Evolutionary conservation across 2,797 vertebrate genomes (phyloP), one percentile per base, ranked within the genome.

Genomic region (Pantherophis vulpinus): DNA sequence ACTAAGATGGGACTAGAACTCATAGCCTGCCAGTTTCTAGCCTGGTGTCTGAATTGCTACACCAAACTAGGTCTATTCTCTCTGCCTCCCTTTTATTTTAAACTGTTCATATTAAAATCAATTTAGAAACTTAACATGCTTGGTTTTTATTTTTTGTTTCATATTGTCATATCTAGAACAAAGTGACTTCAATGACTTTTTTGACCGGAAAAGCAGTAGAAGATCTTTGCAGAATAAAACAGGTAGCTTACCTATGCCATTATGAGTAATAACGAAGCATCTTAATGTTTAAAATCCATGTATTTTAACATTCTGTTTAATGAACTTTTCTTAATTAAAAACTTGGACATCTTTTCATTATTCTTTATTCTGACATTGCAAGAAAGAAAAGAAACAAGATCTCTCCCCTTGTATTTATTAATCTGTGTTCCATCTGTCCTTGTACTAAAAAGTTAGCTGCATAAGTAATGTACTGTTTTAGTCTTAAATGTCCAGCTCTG

Each of bases 201-300:
- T 97, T 99, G n/a, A 99, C 98, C 98, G 99, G 99, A 93, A 99
- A 99, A 97, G 98, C 98, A 91, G 98, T 99, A 70, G 99, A 99
- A 97, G 99, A 99, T 97, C 98, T 99, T 94, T 99, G 99, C 98
- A 98, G 99, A 98, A 99, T 99, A 97, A 99, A 99, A 97, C 99
- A 99, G 99, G 99, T 99, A 97, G 97, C 87, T 96, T 92, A 96
- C 96, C 94, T 92, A 54, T 70, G 87, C 32, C 92, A 56, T 63
- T 95, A 88, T 25, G 20, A 83, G 42, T 83, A 25, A 47, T 47
- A 83, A 83, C 4, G 5, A 47, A 83, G 18, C 63, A 58, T 13
- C 32, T 58, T 42, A 54, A 51, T 91, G n/a, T 0, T 70, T 94
- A 10, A 9, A 32, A 20, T 86, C 5, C 4, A 13, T 9, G n/a